These are phyloP conservation scores for Odontocerum albicorne DNA, from an alignment of 2,888 invertebrate genomes.

Conservation along the genomic window DNA sequence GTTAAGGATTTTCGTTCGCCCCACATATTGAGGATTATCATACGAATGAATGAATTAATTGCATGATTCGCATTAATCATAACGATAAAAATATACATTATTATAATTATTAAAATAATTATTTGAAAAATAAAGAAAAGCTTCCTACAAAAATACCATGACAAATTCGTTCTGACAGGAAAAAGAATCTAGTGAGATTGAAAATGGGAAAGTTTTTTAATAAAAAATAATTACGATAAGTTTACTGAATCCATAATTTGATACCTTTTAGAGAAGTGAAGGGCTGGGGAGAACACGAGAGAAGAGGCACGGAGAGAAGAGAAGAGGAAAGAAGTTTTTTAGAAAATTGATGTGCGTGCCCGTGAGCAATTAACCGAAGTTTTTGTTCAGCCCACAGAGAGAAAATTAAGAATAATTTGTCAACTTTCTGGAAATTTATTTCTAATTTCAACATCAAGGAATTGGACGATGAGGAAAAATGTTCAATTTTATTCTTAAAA, in stretches of 20 bases:
- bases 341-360: constrained; percentile 16
- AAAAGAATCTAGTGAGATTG: too few species aligned
- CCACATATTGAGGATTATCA: too few species aligned
- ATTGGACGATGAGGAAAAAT: background rate
- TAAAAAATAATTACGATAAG: constrained; percentile 12
- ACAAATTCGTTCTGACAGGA: too few species aligned
- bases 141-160: too few species aligned
- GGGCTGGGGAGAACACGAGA: background rate
- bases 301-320: background rate
- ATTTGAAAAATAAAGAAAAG: too few species aligned
- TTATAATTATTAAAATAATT: too few species aligned
- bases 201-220: constrained; percentile 10
- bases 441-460: constrained; percentile 20
- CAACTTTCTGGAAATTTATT: constrained; percentile 20
- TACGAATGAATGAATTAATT: too few species aligned
- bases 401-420: constrained; percentile 27
- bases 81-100: too few species aligned
- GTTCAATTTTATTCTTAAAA: background rate
- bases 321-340: background rate
- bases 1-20: too few species aligned
- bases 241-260: constrained; percentile 18
- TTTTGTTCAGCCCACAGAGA: constrained; percentile 7
- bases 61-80: too few species aligned
- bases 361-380: constrained; percentile 24
- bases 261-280: background rate